phyloP scores from a whole-genome alignment of 2,113 vertebrate genomes.

The Kryptolebias marmoratus region DNA sequence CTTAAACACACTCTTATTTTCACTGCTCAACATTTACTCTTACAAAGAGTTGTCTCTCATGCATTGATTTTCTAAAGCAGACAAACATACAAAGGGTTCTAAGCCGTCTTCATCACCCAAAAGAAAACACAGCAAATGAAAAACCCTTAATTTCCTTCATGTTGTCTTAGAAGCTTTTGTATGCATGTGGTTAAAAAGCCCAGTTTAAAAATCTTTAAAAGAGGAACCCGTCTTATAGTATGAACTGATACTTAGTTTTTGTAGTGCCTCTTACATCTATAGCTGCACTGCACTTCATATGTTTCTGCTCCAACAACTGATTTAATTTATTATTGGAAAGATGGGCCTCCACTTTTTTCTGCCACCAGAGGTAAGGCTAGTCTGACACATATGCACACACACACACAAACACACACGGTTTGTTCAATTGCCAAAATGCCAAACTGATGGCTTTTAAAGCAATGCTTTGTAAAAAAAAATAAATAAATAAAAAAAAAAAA shows the following conservation, averaged over 20 bases:
- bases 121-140: constrained; percentile 35
- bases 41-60: background rate
- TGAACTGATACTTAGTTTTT: too few species aligned
- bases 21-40: constrained; percentile 24
- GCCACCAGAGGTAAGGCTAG: constrained; percentile 1
- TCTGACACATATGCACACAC: constrained; percentile 24
- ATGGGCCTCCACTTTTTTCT: constrained; percentile 6
- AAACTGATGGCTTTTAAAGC: background rate
- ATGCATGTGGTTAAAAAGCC: constrained; percentile 11
- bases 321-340: constrained; percentile 31
- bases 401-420: background rate
- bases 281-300: background rate
- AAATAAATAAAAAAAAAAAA: too few species aligned
- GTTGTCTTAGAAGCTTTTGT: constrained; percentile 54
- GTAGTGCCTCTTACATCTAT: background rate
- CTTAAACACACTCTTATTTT: background rate
- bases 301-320: constrained; percentile 17
- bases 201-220: constrained; percentile 25
- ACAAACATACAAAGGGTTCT: constrained; percentile 20
- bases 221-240: too few species aligned
- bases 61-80: background rate
- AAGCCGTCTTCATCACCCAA: constrained; percentile 37
- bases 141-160: constrained; percentile 36
- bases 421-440: background rate
- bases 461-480: background rate